These are phyloP conservation scores for Pollachius pollachius DNA, from an alignment of 2,113 vertebrate species.

Conservation along the genomic window DNA sequence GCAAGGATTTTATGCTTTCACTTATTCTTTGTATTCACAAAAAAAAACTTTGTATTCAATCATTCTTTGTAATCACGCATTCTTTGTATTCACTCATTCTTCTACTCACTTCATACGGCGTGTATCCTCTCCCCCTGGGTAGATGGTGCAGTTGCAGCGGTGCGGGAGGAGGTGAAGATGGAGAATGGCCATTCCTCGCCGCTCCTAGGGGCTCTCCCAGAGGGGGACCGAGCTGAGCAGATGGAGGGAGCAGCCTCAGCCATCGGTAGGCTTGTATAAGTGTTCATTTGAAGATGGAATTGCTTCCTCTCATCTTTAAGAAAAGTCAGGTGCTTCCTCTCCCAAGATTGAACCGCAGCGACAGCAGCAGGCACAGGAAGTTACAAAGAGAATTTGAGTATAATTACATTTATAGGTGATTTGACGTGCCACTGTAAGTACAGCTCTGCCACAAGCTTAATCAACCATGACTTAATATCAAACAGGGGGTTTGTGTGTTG, in stretches of 20 bases:
- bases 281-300: not conserved
- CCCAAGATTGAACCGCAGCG: too few species aligned
- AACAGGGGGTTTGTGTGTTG: too few species aligned
- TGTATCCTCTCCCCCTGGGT: not conserved
- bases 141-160: constrained; percentile 80
- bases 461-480: too few species aligned
- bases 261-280: constrained; percentile 74
- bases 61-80: not conserved
- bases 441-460: too few species aligned
- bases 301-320: not conserved
- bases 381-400: too few species aligned
- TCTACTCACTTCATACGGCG: not conserved
- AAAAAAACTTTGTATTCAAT: not conserved
- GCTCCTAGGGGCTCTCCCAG: constrained; percentile 73
- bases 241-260: constrained; percentile 78
- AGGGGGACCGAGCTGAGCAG: constrained; percentile 80
- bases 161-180: constrained; percentile 83
- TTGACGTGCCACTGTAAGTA: too few species aligned
- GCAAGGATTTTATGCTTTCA: not conserved
- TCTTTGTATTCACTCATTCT: not conserved
- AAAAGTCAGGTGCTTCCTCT: too few species aligned
- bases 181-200: constrained; percentile 82
- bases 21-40: not conserved
- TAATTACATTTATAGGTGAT: too few species aligned
- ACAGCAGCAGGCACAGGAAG: too few species aligned